Base-by-base conservation (phyloP, 2,797 vertebrate genomes). In the Agapornis canus region DNA sequence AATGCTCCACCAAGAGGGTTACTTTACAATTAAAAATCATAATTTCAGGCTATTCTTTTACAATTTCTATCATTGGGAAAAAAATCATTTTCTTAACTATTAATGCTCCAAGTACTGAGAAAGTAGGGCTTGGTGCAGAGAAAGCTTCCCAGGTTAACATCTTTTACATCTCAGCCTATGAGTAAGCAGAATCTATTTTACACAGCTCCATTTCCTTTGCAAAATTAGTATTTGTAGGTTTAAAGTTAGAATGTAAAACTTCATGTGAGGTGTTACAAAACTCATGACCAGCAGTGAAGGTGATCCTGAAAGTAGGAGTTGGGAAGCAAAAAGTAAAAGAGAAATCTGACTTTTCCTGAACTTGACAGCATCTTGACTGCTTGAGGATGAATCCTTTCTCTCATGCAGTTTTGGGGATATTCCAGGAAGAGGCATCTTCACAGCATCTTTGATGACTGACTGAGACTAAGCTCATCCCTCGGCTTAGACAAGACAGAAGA, bases 251-350 rank as follows among this genome's bases (percentile, higher is more conserved):
- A 45, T 0, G 12, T 22, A 35, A 13, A 61, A 19, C 19, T 61
- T 66, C 20, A 9, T 6, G 5, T 5, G 2, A 81, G 13, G 17
- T 0, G 0, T 48, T 37, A 52, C 0, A 65, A 47, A 82, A 56
- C 7, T n/a, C 0, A 0, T 10, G 27, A 75, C 14, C 20, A 57
- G 8, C 5, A 69, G 29, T 1, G 5, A 80, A 20, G 20, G 3
- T 43, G 31, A 56, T 9, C 23, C 45, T 39, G 15, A 37, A 87
- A 82, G 25, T 0, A 68, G n/a, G 47, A 65, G 25, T 4, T 23
- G 7, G 43, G 13, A 48, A 83, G 31, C 23, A 77, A 75, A 35
- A 82, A 39, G 2, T 1, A 54, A 52, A 18, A 64, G 25, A 77
- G 17, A 0, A 70, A 78, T 78, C n/a, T n/a, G 13, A 59, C 25